phyloP scores from a whole-genome alignment of 2,113 vertebrate species.

The Ophthalmolycus amberensis region DNA sequence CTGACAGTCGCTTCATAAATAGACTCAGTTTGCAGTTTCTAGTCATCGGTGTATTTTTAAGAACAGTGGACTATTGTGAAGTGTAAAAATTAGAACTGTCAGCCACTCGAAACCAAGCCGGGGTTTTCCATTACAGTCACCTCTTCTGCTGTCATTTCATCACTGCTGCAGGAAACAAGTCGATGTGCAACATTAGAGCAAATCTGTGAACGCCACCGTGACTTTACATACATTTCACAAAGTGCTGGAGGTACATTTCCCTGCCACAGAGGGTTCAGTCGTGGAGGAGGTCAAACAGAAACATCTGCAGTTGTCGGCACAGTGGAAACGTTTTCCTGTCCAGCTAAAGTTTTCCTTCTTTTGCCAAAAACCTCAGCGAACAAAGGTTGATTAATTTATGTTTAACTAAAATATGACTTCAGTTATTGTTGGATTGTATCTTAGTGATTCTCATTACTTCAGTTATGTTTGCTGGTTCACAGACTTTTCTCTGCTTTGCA shows the following conservation, averaged over 20 bases:
- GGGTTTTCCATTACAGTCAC: neutral
- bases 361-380: neutral
- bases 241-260: neutral
- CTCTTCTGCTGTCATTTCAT: constrained; percentile 24
- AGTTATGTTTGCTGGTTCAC: neutral
- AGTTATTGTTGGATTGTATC: neutral
- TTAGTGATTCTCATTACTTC: neutral
- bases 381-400: neutral
- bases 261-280: neutral
- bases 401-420: neutral
- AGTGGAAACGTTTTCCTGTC: constrained; percentile 13
- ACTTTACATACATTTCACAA: neutral
- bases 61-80: neutral
- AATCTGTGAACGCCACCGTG: neutral
- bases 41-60: neutral
- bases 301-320: neutral
- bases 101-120: neutral
- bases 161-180: constrained; percentile 53
- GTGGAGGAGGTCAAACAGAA: neutral
- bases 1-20: neutral
- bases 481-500: neutral
- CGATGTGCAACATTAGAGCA: neutral
- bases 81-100: neutral
- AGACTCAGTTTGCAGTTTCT: neutral
- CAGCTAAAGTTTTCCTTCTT: neutral